These are phyloP conservation scores for Talpa occidentalis DNA, from an alignment of 2,113 vertebrate species.

Conservation along the genomic window DNA sequence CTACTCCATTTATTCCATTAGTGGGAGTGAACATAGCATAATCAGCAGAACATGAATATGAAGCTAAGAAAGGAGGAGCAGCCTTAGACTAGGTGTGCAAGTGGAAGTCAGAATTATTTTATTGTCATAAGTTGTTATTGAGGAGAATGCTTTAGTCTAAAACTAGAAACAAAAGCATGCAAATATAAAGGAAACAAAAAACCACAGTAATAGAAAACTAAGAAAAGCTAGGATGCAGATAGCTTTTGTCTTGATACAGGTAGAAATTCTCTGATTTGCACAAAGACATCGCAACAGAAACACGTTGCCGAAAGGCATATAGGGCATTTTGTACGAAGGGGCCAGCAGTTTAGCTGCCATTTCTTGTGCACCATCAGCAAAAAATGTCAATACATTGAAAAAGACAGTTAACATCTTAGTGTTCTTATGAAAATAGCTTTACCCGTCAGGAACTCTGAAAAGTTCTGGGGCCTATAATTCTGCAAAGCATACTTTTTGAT, in stretches of 20 bases:
- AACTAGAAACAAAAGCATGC: conserved; percentile 10
- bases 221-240: neutral
- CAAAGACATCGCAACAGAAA: neutral
- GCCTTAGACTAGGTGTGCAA: neutral
- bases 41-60: neutral
- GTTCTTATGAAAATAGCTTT: conserved; percentile 43
- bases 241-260: conserved; percentile 1
- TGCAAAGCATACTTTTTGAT: neutral
- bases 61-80: conserved; percentile 36
- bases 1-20: neutral
- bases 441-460: neutral
- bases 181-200: neutral
- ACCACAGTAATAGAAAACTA: neutral
- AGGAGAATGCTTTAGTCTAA: neutral
- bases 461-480: neutral
- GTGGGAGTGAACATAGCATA: neutral
- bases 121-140: neutral
- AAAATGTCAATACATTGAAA: conserved; percentile 1
- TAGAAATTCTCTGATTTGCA: conserved; percentile 27
- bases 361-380: neutral
- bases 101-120: conserved; percentile 12
- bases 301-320: neutral
- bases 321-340: neutral
- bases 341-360: neutral
- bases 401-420: neutral